phyloP scores from a whole-genome alignment of 2,797 vertebrate genomes.

The Syndactyla subalaris region DNA sequence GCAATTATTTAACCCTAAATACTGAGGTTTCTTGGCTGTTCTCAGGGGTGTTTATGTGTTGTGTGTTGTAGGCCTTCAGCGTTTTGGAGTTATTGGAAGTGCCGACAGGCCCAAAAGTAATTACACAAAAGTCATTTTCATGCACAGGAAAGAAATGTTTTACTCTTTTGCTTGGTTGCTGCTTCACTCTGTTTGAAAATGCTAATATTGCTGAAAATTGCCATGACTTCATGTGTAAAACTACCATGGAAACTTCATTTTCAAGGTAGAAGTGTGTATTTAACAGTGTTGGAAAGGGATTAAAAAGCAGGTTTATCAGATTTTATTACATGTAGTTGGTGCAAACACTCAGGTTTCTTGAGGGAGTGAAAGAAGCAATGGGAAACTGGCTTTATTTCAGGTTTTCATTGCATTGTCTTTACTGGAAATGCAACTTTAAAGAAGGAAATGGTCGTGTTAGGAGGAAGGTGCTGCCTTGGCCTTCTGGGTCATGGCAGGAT shows the following conservation, averaged over 20 bases:
- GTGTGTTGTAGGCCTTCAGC: not conserved
- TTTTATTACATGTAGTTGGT: not conserved
- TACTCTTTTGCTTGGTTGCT: fast-evolving
- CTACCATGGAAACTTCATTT: not conserved
- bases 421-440: not conserved
- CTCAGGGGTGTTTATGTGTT: not conserved
- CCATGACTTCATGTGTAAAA: no score
- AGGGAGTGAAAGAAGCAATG: not conserved
- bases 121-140: not conserved
- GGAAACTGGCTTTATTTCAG: not conserved
- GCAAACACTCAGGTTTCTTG: not conserved
- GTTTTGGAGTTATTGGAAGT: not conserved
- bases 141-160: not conserved
- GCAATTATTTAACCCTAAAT: not conserved
- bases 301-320: not conserved
- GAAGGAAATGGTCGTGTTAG: not conserved
- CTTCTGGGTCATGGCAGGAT: not conserved
- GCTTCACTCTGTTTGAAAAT: not conserved
- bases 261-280: not conserved
- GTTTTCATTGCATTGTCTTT: not conserved
- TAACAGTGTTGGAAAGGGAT: not conserved
- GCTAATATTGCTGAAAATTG: fast-evolving
- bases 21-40: not conserved
- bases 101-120: not conserved
- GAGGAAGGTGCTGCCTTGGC: not conserved